phyloP scores from a whole-genome alignment of 2,113 vertebrate genomes.

The Trichomycterus rosablanca region DNA sequence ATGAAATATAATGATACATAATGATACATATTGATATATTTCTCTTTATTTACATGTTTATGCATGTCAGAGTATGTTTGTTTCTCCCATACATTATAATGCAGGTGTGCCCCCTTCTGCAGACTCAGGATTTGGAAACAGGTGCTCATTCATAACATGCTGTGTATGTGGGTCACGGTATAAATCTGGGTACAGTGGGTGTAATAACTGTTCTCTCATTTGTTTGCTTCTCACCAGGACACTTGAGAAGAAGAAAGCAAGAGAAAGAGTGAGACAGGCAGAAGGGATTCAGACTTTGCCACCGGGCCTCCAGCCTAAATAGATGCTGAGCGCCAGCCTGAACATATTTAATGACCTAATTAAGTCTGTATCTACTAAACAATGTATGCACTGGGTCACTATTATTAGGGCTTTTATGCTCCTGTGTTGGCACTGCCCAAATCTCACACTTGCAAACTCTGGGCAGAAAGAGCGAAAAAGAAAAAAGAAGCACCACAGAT shows the following conservation, averaged over 20 bases:
- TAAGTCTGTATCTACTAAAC: constrained; percentile 26
- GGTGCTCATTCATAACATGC: constrained; percentile 41
- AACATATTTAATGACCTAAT: constrained; percentile 42
- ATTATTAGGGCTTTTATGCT: constrained; percentile 12
- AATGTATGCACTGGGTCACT: constrained; percentile 13
- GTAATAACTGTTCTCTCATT: neutral
- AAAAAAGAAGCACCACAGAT: constrained; percentile 29
- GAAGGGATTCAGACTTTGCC: constrained; percentile 7
- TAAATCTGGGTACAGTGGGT: neutral
- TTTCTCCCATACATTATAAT: neutral
- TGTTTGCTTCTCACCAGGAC: constrained; percentile 11
- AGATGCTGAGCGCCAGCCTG: constrained; percentile 20
- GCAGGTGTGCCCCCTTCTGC: constrained; percentile 29
- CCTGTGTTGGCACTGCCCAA: constrained; percentile 3
- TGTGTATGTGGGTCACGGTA: constrained; percentile 33
- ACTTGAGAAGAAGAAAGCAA: neutral
- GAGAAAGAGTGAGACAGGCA: constrained; percentile 5
- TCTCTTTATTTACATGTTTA: too few relatives aligned
- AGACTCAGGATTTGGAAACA: constrained; percentile 25
- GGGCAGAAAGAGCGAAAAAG: constrained; percentile 17
- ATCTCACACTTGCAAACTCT: constrained; percentile 31
- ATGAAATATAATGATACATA: neutral
- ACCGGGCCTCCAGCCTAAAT: constrained; percentile 23
- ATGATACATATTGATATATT: too few relatives aligned
- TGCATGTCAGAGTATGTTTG: constrained; percentile 5